phyloP scores from a whole-genome alignment of 2,113 vertebrate species.

The Octodon degus region DNA sequence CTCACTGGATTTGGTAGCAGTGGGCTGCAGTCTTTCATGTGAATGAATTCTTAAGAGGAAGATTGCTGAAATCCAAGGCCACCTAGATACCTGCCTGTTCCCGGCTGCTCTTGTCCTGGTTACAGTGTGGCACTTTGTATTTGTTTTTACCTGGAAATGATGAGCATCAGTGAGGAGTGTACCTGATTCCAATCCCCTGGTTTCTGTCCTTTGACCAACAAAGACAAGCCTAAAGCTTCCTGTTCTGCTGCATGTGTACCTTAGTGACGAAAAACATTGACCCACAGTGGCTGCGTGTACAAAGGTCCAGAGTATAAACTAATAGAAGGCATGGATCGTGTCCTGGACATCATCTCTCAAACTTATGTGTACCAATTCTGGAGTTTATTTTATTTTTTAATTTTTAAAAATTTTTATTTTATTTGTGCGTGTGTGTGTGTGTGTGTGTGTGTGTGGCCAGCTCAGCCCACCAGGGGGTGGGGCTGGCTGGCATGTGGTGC shows the following conservation, averaged over 20 bases:
- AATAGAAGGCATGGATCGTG: not conserved
- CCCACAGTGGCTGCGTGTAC: not conserved
- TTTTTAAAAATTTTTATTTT: no score
- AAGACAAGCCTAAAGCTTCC: not conserved
- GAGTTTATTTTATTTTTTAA: conserved; percentile 10
- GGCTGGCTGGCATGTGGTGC: no score
- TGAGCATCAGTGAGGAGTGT: not conserved
- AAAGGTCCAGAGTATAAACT: not conserved
- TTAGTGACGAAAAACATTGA: not conserved
- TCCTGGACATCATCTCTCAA: not conserved
- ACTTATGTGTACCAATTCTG: not conserved
- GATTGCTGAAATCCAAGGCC: not conserved
- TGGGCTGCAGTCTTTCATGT: not conserved
- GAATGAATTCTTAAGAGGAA: not conserved
- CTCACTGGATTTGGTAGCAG: conserved; percentile 11
- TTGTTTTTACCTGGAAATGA: not conserved
- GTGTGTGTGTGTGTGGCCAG: no score
- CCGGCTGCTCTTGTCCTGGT: not conserved
- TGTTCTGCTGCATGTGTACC: not conserved
- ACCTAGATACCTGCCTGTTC: not conserved
- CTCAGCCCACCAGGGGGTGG: no score
- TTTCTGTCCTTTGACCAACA: not conserved
- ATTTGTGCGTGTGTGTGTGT: no score
- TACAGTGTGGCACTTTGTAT: not conserved
- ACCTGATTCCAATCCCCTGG: not conserved